These are phyloP conservation scores for Harpegnathos saltator DNA, from an alignment of 1,140 invertebrate genomes.

Conservation along the genomic window DNA sequence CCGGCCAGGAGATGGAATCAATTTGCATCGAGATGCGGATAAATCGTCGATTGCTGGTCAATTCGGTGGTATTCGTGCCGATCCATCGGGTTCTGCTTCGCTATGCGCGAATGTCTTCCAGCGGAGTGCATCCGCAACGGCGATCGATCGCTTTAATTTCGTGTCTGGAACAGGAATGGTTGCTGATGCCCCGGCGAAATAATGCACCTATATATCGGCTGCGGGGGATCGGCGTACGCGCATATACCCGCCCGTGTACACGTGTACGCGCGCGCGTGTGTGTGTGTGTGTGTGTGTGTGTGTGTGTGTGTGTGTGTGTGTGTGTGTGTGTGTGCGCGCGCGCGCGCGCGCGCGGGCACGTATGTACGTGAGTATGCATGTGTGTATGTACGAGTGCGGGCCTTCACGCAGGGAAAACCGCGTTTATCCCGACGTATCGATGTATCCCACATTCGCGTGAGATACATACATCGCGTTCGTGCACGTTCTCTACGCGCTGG, in stretches of 20 bases:
- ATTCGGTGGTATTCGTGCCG: conserved; percentile 13
- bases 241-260: not conserved
- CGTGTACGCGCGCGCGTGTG: not conserved
- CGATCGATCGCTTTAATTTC: conserved; percentile 66
- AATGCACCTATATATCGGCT: conserved; percentile 52
- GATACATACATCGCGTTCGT: conserved; percentile 32
- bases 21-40: conserved; percentile 50
- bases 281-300: not conserved
- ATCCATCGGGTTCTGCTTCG: not conserved
- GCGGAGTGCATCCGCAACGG: conserved; percentile 28
- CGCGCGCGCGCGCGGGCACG: not conserved
- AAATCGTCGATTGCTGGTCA: conserved; percentile 44
- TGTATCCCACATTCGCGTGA: conserved; percentile 42
- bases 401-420: conserved; percentile 6
- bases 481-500: not conserved
- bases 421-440: conserved; percentile 36
- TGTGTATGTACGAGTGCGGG: not conserved
- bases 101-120: conserved; percentile 27
- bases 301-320: not conserved
- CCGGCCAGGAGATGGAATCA: conserved; percentile 14
- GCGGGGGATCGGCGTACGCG: not conserved
- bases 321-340: no score
- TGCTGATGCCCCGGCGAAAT: conserved; percentile 47
- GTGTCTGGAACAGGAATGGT: conserved; percentile 49
- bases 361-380: not conserved